Base-by-base conservation (phyloP, 2,797 vertebrate genomes). In the Thamnophis elegans region DNA sequence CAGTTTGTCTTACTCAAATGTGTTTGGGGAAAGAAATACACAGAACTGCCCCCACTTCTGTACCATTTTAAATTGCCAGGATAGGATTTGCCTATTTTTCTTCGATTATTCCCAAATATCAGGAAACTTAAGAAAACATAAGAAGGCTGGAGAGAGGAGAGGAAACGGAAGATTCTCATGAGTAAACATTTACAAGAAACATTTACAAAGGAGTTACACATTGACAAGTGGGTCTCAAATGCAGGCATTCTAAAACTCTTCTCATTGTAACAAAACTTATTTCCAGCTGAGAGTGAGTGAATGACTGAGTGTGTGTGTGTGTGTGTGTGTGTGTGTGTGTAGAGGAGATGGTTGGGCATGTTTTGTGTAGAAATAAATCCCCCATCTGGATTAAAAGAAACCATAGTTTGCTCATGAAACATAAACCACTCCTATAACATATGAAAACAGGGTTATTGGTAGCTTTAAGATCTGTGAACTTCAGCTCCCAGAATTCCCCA, bases 271-370 rank as follows among this genome's bases (percentile, higher is more conserved):
- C 56, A 20, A 32, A 13, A 22, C 36, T 32, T 32, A 51, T 10
- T 68, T 32, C 11, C 25, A 2, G 65, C 26, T 82, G 78, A 82
- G n/a, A n/a, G n/a, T n/a, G n/a, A n/a, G n/a, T n/a, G n/a, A n/a
- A n/a, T n/a, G n/a, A n/a, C n/a, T n/a, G n/a, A n/a, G n/a, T n/a
- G 16, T 12, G 28, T 2, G 25, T 4, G 0, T 11, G 3, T 56
- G 55, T 59, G 20, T 58, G 18, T 58, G 56, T 20, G 18, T 59
- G 58, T 59, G 54, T 55, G 11, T 55, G 32, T 36, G 32, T n/a
- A n/a, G n/a, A n/a, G n/a, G n/a, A n/a, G n/a, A n/a, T n/a, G n/a
- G n/a, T n/a, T n/a, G n/a, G n/a, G n/a, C n/a, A n/a, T n/a, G n/a
- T n/a, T n/a, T n/a, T n/a, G n/a, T n/a, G n/a, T n/a, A n/a, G n/a